Conservation (phyloP, 2,797 vertebrate genomes). For the Microctenopoma steveboyesi region DNA sequence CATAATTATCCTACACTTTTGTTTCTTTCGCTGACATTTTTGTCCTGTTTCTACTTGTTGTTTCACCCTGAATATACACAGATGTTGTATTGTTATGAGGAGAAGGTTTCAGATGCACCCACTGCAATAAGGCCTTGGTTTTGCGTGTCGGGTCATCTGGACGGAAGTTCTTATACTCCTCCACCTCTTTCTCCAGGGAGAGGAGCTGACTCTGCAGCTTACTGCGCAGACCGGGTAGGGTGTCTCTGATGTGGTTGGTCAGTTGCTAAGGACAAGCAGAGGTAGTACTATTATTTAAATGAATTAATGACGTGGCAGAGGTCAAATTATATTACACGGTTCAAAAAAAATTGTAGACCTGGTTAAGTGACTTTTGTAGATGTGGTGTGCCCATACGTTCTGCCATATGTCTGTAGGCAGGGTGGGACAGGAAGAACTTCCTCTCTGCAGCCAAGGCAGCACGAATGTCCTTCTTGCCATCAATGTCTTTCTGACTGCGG, state of each 20-base stretch:
- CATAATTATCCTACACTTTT: not conserved
- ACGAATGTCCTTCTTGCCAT: conserved; percentile 96
- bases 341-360: conserved; percentile 79
- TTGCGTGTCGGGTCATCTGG: conserved; percentile 97
- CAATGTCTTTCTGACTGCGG: conserved; percentile 98
- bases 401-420: conserved; percentile 93
- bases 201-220: conserved; percentile 97
- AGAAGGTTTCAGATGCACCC: conserved; percentile 61
- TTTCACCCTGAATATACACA: not conserved
- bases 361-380: conserved; percentile 93
- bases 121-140: conserved; percentile 97
- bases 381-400: conserved; percentile 97
- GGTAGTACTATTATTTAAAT: conserved; percentile 1
- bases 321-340: not conserved
- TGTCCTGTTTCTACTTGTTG: not conserved
- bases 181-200: conserved; percentile 97
- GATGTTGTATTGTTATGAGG: not conserved
- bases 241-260: conserved; percentile 98
- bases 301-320: not conserved
- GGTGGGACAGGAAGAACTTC: conserved; percentile 98
- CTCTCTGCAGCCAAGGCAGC: conserved; percentile 92
- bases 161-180: conserved; percentile 96
- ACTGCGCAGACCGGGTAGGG: conserved; percentile 91
- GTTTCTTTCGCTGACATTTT: not conserved
- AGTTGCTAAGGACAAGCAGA: conserved; percentile 86